Evolutionary conservation across 2,113 vertebrate species (phyloP), one percentile per base, ranked within the genome.

Genomic region (Carollia perspicillata): DNA sequence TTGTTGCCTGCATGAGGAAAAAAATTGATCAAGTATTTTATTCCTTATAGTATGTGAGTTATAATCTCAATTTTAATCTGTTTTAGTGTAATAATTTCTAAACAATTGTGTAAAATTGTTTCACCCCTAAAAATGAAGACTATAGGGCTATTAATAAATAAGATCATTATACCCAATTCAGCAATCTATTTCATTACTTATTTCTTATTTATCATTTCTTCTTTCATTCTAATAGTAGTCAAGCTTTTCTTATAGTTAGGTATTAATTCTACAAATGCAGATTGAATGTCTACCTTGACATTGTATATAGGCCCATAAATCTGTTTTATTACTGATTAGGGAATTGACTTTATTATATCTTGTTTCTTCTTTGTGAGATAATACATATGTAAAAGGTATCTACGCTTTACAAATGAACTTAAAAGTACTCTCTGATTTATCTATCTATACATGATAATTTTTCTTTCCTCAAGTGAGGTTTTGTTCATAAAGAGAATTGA

Each of bases 231-330:
- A 90, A 72, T 42, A 90, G 49, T 69, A 63, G n/a, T 33, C 9
- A 93, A 78, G 33, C 7, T 72, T 77, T 94, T 81, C n/a, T 72
- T 93, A 93, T 12, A 35, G 55, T 92, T 85, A 85, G 26, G 47
- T 90, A 81, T 42, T 80, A 49, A 81, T 55, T 72, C 16, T 83
- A 18, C 26, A 89, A 91, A 16, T 80, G 33, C 28, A 5, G 91
- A 75, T 33, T 40, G 16, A 93, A 37, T 77, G 0, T 68, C 55
- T 81, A 28, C 74, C 28, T 93, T 83, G 78, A 17, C 71, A 89
- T 10, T 95, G 5, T 40, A 84, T 90, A 71, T 12, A 65, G 11
- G 26, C 28, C 47, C 63, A 42, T 79, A 90, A 63, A 37, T 95
- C 40, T 80, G 75, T 60, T 85, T 93, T 81, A 77, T 72, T 84